Base-by-base conservation (phyloP, 2,113 vertebrate genomes). In the Globicephala melas region DNA sequence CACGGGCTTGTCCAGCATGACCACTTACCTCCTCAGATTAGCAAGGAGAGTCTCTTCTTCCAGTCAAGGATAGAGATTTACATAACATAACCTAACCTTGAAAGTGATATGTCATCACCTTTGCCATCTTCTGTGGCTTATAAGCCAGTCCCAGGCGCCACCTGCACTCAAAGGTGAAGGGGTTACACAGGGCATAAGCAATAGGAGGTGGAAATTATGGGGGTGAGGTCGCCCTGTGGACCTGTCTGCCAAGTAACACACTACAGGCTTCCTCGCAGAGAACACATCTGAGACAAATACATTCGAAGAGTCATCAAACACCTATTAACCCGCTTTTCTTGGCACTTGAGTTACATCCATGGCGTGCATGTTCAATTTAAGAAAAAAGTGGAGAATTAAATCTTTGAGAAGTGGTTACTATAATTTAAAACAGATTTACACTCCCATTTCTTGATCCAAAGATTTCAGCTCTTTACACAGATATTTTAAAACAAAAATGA, bases 401-500 rank as follows among this genome's bases (percentile, higher is more conserved):
- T 71, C 50, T 77, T 85, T 89, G 83, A 93, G 60, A 76, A 90
- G 33, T 28, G 44, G 31, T 36, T n/a, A 23, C 44, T 26, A 10
- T 58, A 77, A 74, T 74, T 58, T 50, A 74, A 70, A 82, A 76
- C 25, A 70, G 23, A 82, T 58, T 77, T 58, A 41, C 1, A 65
- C 12, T 70, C n/a, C n/a, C 58, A 12, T 71, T 65, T 90, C 67
- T 70, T n/a, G 25, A 74, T 91, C 33, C 31, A 88, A 88, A 83
- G n/a, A 88, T 58, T 68, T 91, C 47, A 31, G 12, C 76, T 91
- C 76, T 94, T 95, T 7, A 55, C 26, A 76, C 58, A 58, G 38
- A 17, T 85, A n/a, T 68, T 86, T 88, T 84, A 47, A 55, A 84
- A 67, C 44, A 86, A 76, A 36, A 97, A 44, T 89, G 23, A 70